Evolutionary conservation across 2,888 invertebrate species (phyloP).

Genomic region (Tenthredo notha): DNA sequence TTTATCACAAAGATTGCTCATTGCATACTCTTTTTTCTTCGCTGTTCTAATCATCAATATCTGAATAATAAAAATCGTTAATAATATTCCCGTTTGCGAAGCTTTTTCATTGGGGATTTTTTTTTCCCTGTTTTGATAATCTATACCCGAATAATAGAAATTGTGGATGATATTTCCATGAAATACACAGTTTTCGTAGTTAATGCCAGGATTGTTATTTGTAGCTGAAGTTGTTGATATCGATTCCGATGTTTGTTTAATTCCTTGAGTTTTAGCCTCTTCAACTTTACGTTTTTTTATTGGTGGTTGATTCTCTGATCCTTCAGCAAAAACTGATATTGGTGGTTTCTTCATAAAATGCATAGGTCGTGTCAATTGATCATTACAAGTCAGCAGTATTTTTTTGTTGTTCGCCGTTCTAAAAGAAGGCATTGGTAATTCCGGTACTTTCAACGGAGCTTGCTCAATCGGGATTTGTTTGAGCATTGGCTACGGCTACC

Average conservation of each 20-base stretch:
- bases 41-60: constrained; percentile 38
- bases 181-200: constrained; percentile 55
- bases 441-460: constrained; percentile 22
- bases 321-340: constrained; percentile 51
- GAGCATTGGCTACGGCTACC: constrained; percentile 51
- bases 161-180: constrained; percentile 55
- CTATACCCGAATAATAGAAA: constrained; percentile 47
- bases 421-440: constrained; percentile 40
- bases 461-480: constrained; percentile 26
- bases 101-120: constrained; percentile 42
- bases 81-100: constrained; percentile 52
- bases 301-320: constrained; percentile 53
- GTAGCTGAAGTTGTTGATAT: constrained; percentile 49
- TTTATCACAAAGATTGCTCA: constrained; percentile 46
- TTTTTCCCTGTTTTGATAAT: constrained; percentile 30
- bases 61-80: constrained; percentile 1
- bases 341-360: constrained; percentile 52
- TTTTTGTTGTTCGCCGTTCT: constrained; percentile 47
- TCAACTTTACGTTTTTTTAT: constrained; percentile 46
- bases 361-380: constrained; percentile 45
- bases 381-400: constrained; percentile 43
- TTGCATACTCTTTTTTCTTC: constrained; percentile 35
- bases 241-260: constrained; percentile 48
- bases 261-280: constrained; percentile 36
- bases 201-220: constrained; percentile 47